A percentile compares a stretch with the other conserved stretches of the same genome.
phyloP scores from a whole-genome alignment of 2,888 invertebrate species.

The Ariolimax columbianus region DNA sequence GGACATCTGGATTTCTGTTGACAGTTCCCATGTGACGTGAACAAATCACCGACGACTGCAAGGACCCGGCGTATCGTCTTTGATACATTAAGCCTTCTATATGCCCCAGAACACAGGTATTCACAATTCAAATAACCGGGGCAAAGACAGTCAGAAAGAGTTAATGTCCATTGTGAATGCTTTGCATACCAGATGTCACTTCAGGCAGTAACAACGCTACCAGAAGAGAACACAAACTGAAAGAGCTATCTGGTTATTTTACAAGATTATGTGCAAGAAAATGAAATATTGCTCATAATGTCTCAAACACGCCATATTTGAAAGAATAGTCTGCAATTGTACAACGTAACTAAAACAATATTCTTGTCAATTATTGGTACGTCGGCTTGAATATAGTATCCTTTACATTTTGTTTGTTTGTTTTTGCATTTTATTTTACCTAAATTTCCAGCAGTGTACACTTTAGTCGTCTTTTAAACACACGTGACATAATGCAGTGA shows the following conservation, averaged over 20 bases:
- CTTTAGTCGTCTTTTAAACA: too few relatives aligned
- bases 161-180: background rate
- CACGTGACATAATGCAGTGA: too few relatives aligned
- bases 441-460: too few relatives aligned
- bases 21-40: constrained; percentile 28
- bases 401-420: too few relatives aligned
- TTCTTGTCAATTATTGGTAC: too few relatives aligned
- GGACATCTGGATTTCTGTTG: constrained; percentile 1
- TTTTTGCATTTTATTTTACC: too few relatives aligned
- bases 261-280: background rate
- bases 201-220: too few relatives aligned
- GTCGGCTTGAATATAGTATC: too few relatives aligned
- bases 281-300: too few relatives aligned
- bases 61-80: background rate
- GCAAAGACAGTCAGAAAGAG: background rate
- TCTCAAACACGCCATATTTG: too few relatives aligned
- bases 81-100: background rate
- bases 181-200: background rate
- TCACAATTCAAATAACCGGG: background rate
- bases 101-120: background rate
- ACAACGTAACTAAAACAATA: too few relatives aligned
- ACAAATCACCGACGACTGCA: background rate
- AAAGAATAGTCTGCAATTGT: too few relatives aligned
- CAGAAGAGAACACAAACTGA: background rate
- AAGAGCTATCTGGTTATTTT: background rate